These are phyloP conservation scores for Nerophis lumbriciformis DNA, from an alignment of 2,113 vertebrate genomes.

Conservation along the genomic window DNA sequence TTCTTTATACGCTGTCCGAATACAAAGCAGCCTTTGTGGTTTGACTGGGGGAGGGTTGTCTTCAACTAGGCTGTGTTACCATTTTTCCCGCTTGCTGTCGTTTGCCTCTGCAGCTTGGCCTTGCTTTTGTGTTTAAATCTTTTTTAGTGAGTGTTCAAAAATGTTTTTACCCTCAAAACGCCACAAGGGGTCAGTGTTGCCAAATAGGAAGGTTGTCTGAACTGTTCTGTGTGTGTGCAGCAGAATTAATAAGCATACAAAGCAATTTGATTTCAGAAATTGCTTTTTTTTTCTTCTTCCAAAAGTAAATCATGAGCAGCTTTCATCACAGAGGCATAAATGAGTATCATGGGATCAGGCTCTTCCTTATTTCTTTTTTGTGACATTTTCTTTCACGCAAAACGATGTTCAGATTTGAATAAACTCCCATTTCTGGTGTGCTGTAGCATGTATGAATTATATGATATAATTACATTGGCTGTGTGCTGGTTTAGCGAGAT, in stretches of 20 bases:
- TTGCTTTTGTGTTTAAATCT: constrained; percentile 30
- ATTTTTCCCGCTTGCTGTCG: constrained; percentile 13
- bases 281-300: background rate
- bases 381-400: constrained; percentile 1
- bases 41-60: constrained; percentile 45
- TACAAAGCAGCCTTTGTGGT: constrained; percentile 56
- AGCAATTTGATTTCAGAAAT: constrained; percentile 13
- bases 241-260: constrained; percentile 12
- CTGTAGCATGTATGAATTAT: background rate
- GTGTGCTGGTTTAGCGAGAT: constrained; percentile 13
- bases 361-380: background rate
- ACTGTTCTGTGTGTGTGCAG: background rate
- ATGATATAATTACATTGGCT: constrained; percentile 12
- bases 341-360: background rate
- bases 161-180: constrained; percentile 2
- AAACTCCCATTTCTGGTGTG: background rate
- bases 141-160: constrained; percentile 13
- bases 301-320: background rate
- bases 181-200: constrained; percentile 62
- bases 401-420: background rate
- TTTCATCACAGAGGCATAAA: background rate
- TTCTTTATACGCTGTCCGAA: constrained; percentile 50
- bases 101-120: constrained; percentile 19
- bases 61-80: constrained; percentile 41
- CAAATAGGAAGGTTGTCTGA: constrained; percentile 21